These are phyloP conservation scores for Cebus imitator DNA, from an alignment of 2,113 vertebrate genomes.

Conservation along the genomic window DNA sequence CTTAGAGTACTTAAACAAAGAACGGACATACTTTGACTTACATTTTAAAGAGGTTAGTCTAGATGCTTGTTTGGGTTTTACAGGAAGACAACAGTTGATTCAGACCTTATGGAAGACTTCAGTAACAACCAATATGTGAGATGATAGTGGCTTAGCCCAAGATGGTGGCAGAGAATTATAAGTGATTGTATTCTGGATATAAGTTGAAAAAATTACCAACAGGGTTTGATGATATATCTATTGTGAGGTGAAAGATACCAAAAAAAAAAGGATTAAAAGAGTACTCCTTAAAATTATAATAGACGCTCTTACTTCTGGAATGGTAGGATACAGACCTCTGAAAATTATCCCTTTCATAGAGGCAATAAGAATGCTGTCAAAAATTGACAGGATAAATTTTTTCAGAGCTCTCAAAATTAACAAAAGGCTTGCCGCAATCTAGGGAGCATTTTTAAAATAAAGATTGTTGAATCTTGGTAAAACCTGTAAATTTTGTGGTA, in stretches of 20 bases:
- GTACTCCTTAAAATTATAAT: background rate
- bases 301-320: background rate
- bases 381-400: background rate
- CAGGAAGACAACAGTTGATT: background rate
- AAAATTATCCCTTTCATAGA: background rate
- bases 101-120: background rate
- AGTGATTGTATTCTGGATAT: background rate
- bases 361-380: background rate
- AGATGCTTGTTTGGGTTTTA: background rate
- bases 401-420: background rate
- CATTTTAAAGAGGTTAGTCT: background rate
- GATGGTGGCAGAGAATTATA: background rate
- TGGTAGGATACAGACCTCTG: background rate
- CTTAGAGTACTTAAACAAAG: background rate
- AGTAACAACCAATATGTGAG: background rate
- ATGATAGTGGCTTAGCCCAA: background rate
- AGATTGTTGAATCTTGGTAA: background rate
- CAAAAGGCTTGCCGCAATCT: background rate
- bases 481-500: background rate
- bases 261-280: background rate
- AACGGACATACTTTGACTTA: background rate
- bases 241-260: background rate
- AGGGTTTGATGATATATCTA: background rate
- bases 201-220: background rate
- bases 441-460: background rate